A percentile compares a stretch with the other conserved stretches of the same genome.
Evolutionary conservation across 2,797 vertebrate genomes (phyloP).

Genomic region (Gallirallus australis): DNA sequence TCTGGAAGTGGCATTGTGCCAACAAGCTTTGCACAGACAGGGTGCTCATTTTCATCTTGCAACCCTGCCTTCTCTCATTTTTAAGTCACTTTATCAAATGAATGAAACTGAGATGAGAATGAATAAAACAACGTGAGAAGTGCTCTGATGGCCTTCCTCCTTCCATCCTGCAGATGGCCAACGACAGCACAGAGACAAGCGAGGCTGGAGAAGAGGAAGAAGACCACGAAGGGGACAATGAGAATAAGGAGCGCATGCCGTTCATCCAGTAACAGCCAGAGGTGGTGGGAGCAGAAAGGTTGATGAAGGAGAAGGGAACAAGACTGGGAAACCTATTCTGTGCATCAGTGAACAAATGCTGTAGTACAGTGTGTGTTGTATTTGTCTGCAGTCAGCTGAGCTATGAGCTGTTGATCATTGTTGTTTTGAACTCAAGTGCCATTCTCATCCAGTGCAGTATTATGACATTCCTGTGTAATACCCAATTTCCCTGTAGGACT

Average conservation of each 20-base stretch:
- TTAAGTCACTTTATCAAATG: not conserved
- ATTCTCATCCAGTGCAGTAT: slow-evolving; percentile 82
- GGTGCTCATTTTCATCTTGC: not conserved
- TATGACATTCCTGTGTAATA: slow-evolving; percentile 74
- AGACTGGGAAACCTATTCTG: slow-evolving; percentile 76
- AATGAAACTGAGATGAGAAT: not conserved
- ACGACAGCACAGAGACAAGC: slow-evolving; percentile 98
- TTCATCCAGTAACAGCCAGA: slow-evolving; percentile 91
- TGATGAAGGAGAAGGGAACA: slow-evolving; percentile 63
- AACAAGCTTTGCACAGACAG: not conserved
- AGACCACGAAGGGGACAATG: slow-evolving; percentile 94
- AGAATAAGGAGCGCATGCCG: slow-evolving; percentile 97
- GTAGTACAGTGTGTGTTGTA: slow-evolving; percentile 87
- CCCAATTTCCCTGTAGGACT: slow-evolving; percentile 56
- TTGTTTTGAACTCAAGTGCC: slow-evolving; percentile 87
- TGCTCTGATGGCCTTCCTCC: not conserved
- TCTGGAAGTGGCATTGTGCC: not conserved
- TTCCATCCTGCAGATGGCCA: slow-evolving; percentile 90
- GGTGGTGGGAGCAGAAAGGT: not conserved
- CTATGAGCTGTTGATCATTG: slow-evolving; percentile 81
- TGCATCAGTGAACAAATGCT: slow-evolving; percentile 84
- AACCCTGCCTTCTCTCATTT: not conserved
- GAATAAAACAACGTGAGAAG: not conserved
- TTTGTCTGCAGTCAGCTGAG: slow-evolving; percentile 86
- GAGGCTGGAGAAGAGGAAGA: slow-evolving; percentile 98